Base-by-base conservation (phyloP, 2,113 vertebrate species). In the Sceloporus undulatus region DNA sequence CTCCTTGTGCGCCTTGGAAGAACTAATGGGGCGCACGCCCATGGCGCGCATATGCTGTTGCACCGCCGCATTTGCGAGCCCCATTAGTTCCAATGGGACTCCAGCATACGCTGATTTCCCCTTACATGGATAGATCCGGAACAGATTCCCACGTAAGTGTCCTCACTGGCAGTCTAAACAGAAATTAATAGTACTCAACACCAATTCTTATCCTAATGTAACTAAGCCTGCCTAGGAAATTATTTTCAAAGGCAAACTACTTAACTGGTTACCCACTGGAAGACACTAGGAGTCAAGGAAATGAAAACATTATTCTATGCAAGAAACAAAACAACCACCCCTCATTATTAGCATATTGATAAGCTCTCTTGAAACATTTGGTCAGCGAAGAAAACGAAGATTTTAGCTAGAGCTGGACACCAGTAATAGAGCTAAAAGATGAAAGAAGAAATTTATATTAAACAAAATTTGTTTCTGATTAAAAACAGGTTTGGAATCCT, bases 371-470 rank as follows among this genome's bases (percentile, higher is more conserved):
- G 29, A 34, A 79, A 56, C 27, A 59, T 75, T 56, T 75, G 38
- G 74, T 42, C 34, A 59, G 5, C 38, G 54, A 75, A 75, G 42
- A 9, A 9, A 59, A 59, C 1, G 0, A 89, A 80, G 52, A 80
- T 65, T 78, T 77, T 88, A 82, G 76, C 79, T 21, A 27, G 54
- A 48, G 23, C 25, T 79, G 2, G 21, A 27, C 52, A 38, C 8
- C 14, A 84, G 3, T 29, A 71, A 29, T 29, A 25, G 23, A 19
- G 13, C 79, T n/a, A 10, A 11, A 8, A 13, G 68, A 82, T 19
- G 82, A 84, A 68, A 88, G 74, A 79, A 56, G 0, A 90, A 92
- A 91, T 68, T 71, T 5, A 76, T 59, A 82, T 82, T 13, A 76
- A 76, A 34, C 8, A 9, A 4, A 59, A 42, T 54, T 88, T 1